Conservation (phyloP, 2,888 invertebrate genomes). For the Argynnis bischoffii region DNA sequence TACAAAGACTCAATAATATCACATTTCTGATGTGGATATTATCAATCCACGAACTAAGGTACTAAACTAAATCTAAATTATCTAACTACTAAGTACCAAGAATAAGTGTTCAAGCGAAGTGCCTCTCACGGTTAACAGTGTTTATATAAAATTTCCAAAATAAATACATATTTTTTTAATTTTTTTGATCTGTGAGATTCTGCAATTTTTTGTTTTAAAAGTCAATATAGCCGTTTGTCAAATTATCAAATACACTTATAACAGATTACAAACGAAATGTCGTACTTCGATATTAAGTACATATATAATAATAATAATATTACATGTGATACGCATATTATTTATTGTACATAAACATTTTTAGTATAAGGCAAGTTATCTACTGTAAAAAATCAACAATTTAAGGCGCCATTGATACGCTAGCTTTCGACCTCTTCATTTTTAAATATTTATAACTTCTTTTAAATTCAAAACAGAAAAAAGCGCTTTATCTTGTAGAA, state of each 20-base stretch:
- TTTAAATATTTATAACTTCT: too few species aligned
- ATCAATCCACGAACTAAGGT: constrained; percentile 76
- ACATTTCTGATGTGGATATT: constrained; percentile 88
- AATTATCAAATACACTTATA: too few species aligned
- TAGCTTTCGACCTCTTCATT: too few species aligned
- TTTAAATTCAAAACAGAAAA: too few species aligned
- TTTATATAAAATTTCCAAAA: constrained; percentile 11
- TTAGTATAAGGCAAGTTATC: constrained; percentile 16
- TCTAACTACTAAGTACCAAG: constrained; percentile 66
- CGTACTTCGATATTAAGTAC: too few species aligned
- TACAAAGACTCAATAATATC: constrained; percentile 85
- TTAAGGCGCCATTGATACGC: too few species aligned
- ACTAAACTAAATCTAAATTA: constrained; percentile 44
- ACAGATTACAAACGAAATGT: too few species aligned
- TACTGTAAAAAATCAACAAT: constrained; percentile 2
- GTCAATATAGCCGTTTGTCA: too few species aligned
- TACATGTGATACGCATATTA: constrained; percentile 1
- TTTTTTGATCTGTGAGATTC: constrained; percentile 40
- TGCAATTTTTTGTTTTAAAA: not conserved
- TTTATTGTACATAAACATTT: constrained; percentile 10
- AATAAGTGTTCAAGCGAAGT: constrained; percentile 42
- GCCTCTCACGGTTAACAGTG: constrained; percentile 41
- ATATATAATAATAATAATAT: not conserved
- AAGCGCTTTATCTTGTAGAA: too few species aligned
- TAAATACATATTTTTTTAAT: not conserved